phyloP scores from a whole-genome alignment of 2,113 vertebrate species.

The Gymnarchus niloticus region DNA sequence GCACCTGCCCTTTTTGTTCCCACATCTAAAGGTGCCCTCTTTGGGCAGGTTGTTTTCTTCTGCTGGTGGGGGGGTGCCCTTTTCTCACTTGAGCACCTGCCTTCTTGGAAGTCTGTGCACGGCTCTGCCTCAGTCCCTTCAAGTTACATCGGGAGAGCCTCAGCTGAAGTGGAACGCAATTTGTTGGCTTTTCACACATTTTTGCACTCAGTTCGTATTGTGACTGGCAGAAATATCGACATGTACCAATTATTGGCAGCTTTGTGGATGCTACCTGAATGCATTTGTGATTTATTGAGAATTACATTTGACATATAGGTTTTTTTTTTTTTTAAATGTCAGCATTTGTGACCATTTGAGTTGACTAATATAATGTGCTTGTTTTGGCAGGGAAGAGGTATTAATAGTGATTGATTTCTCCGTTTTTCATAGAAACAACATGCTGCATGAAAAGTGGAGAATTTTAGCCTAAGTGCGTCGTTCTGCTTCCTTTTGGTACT shows the following conservation, averaged over 20 bases:
- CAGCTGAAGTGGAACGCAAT: no score
- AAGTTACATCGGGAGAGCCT: no score
- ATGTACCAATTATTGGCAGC: background rate
- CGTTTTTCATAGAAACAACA: background rate
- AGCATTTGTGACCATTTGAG: background rate
- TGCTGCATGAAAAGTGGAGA: background rate
- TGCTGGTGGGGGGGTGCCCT: no score
- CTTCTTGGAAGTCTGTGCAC: no score
- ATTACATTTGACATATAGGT: background rate
- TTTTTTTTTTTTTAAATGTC: background rate
- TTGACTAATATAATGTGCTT: background rate
- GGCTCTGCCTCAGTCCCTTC: no score
- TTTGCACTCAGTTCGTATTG: no score
- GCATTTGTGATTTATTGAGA: background rate
- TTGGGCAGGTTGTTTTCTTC: no score
- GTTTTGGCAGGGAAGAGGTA: background rate
- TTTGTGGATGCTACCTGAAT: background rate
- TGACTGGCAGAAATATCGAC: background rate
- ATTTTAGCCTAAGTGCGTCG: background rate
- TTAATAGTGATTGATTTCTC: conserved; percentile 5
- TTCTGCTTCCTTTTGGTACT: background rate
- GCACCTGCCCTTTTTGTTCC: no score
- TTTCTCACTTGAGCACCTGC: no score
- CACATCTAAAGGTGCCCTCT: no score
- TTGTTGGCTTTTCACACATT: no score